Conservation (phyloP, 53 echinoderm and acorn worm genomes). For the Henricia sp. region DNA sequence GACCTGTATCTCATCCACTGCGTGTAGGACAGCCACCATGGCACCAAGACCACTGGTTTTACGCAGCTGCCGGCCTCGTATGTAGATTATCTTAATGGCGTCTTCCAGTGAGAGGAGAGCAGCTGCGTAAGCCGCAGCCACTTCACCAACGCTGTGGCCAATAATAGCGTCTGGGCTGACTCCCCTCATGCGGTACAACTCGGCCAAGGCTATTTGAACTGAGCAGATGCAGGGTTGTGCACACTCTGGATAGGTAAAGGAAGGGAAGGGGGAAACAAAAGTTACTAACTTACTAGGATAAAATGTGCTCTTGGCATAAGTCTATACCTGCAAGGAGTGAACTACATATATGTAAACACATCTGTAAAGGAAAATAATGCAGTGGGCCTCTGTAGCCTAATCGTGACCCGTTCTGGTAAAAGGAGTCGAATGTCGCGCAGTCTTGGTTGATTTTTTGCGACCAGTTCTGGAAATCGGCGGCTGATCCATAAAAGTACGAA, state of each 20-base stretch:
- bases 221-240: constrained; percentile 94
- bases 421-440: too few relatives aligned
- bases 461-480: too few relatives aligned
- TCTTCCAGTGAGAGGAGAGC: constrained; percentile 87
- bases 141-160: constrained; percentile 96
- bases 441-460: too few relatives aligned
- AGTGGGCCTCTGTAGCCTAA: too few relatives aligned
- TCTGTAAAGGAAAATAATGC: too few relatives aligned
- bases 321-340: too few relatives aligned
- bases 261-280: constrained; percentile 1
- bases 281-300: background rate
- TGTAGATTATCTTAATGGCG: constrained; percentile 89
- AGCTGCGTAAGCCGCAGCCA: constrained; percentile 96
- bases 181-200: constrained; percentile 88
- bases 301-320: too few relatives aligned
- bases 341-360: too few relatives aligned
- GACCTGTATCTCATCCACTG: constrained; percentile 83
- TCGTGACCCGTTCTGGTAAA: too few relatives aligned
- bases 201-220: constrained; percentile 89
- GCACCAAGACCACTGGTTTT: constrained; percentile 91
- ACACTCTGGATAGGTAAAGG: constrained; percentile 66
- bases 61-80: constrained; percentile 85
- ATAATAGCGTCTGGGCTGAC: constrained; percentile 92
- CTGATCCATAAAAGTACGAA: too few relatives aligned
- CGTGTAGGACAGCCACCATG: constrained; percentile 96